Evolutionary conservation across 2,797 vertebrate species (phyloP).

Genomic region (Pipistrellus pygmaeus): DNA sequence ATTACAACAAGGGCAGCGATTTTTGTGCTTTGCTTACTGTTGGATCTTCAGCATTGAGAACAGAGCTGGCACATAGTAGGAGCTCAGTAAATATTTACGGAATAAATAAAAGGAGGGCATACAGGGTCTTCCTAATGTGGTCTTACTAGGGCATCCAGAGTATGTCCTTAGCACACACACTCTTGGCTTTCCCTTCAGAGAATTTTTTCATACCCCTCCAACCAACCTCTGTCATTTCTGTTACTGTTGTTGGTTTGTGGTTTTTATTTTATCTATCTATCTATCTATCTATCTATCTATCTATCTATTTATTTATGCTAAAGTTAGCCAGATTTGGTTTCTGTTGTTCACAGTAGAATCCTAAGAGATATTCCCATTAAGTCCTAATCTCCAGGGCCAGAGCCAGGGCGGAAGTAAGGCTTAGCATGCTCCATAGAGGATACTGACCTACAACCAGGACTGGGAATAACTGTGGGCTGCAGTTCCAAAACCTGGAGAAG

Average conservation of each 20-base stretch:
- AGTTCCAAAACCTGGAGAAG: neutral
- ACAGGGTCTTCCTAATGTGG: neutral
- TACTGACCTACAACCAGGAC: neutral
- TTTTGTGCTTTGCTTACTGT: neutral
- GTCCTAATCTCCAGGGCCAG: neutral
- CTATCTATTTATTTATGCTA: neutral
- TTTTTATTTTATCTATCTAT: no score
- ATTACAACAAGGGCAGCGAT: neutral
- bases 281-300: no score
- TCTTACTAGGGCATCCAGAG: neutral
- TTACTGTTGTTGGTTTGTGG: neutral
- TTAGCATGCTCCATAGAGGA: neutral
- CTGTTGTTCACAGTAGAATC: constrained; percentile 13
- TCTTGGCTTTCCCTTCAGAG: neutral
- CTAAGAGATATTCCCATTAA: neutral
- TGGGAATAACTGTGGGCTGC: neutral
- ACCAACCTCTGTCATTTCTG: neutral
- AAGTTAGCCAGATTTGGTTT: constrained; percentile 3
- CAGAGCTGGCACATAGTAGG: neutral
- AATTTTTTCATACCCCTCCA: neutral
- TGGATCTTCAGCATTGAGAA: neutral
- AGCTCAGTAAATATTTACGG: neutral
- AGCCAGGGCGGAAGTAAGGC: neutral
- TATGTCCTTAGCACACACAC: neutral
- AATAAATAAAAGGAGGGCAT: neutral